A percentile compares a stretch with the other conserved stretches of the same genome.
These are phyloP conservation scores for Pyralis farinalis DNA, from an alignment of 2,888 invertebrate species.

Conservation along the genomic window DNA sequence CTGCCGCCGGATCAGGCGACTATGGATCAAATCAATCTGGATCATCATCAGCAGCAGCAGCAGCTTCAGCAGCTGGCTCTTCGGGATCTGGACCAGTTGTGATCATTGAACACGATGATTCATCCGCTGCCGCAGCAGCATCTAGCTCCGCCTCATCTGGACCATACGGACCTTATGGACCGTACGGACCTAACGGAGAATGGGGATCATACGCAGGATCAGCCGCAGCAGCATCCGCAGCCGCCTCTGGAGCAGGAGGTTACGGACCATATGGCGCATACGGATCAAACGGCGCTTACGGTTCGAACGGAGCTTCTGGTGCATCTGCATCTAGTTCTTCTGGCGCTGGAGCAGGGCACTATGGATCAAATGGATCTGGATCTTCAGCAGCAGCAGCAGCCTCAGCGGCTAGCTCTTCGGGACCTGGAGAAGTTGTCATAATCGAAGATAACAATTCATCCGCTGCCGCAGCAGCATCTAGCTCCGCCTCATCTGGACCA, in stretches of 20 bases:
- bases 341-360: no score
- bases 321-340: background rate
- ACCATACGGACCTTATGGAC: constrained; percentile 9
- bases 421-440: no score
- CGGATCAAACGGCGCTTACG: constrained; percentile 6
- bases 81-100: constrained; percentile 1
- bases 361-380: no score
- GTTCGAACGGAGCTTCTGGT: constrained; percentile 10
- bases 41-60: constrained; percentile 3
- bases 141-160: constrained; percentile 8
- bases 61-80: background rate
- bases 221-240: background rate
- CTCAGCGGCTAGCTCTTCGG: no score
- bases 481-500: no score
- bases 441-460: no score
- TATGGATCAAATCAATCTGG: background rate
- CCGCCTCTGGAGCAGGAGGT: no score
- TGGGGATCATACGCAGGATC: background rate
- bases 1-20: no score
- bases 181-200: constrained; percentile 3
- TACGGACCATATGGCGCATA: constrained; percentile 1
- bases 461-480: no score
- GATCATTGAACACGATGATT: background rate
- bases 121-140: constrained; percentile 7
- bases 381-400: no score